Evolutionary conservation across 2,888 invertebrate species (phyloP), one percentile per base, ranked within the genome.

Genomic region (Listrodromus nycthemerus): DNA sequence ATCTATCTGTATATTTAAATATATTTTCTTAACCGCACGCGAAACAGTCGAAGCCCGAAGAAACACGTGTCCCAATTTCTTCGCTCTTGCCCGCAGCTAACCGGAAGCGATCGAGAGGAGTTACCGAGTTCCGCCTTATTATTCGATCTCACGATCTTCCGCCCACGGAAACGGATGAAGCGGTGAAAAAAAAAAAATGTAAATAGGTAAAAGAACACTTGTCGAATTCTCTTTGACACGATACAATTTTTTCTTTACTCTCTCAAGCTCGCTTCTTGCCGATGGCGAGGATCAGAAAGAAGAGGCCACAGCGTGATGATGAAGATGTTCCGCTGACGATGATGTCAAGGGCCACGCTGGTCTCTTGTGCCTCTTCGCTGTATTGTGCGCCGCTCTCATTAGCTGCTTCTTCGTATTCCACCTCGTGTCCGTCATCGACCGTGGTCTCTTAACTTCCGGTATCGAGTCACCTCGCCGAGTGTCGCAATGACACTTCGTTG

Each of bases 371-470:
- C 86, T 63, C 86, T 87, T 80, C 84, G 85, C 75, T 66, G 80
- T 82, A 77, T 75, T 82, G 71, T 74, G 85, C 80, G 65, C 81
- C 63, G 55, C 66, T 85, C 66, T 88, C 88, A 89, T 89, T 86
- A 84, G 89, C 83, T 83, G 73, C 66, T 73, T 58, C 65, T 76
- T 66, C 78, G 84, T 71, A 63, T 63, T 83, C 79, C 86, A 83
- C 85, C 83, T 83, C 86, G 84, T 83, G 86, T 87, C 70, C 89
- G 78, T 89, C 91, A 89, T 91, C 84, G 86, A 88, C 89, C 84
- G 85, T 80, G 37, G 48, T 45, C 13, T 7, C 1, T 30, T n/a
- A 33, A 74, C 82, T 79, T 79, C 70, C 82, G 75, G 74, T 63
- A 24, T 45, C 63, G 27, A 37, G 7, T 48, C 65, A 78, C 79